Evolutionary conservation across 2,888 invertebrate species (phyloP).

Genomic region (Clanis bilineata): DNA sequence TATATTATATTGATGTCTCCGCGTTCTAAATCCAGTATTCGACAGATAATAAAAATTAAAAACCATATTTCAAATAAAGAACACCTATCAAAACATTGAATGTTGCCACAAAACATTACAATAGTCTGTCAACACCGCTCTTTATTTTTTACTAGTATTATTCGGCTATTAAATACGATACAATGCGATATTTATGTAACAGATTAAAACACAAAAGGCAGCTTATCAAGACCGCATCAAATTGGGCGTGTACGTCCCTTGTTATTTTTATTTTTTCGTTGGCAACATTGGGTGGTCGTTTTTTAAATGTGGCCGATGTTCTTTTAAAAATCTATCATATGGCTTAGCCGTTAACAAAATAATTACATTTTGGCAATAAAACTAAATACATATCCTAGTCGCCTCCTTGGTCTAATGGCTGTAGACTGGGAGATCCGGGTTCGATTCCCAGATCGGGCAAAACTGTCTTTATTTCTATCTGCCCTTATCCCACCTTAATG

Average conservation of each 20-base stretch:
- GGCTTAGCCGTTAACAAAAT: too few species aligned
- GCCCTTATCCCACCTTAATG: too few species aligned
- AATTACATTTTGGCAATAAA: too few species aligned
- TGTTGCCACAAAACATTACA: constrained; percentile 17
- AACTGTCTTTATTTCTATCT: too few species aligned
- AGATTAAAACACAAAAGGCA: constrained; percentile 44
- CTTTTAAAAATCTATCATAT: too few species aligned
- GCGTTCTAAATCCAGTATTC: background rate
- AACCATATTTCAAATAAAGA: constrained; percentile 13
- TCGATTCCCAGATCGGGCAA: too few species aligned
- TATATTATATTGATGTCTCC: too few species aligned
- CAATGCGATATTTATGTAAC: constrained; percentile 36
- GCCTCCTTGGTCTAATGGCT: too few species aligned
- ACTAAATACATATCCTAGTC: too few species aligned
- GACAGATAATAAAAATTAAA: constrained; percentile 5
- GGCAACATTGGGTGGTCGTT: constrained; percentile 33
- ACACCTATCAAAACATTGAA: constrained; percentile 11
- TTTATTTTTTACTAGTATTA: constrained; percentile 30
- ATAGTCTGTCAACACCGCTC: constrained; percentile 24
- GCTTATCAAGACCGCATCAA: constrained; percentile 39
- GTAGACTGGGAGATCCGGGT: too few species aligned
- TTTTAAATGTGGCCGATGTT: constrained; percentile 12
- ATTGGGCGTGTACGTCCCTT: constrained; percentile 43
- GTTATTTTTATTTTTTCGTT: constrained; percentile 32
- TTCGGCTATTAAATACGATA: constrained; percentile 34